These are phyloP conservation scores for Myotis pilosus DNA, from an alignment of 2,797 vertebrate genomes.

Conservation along the genomic window DNA sequence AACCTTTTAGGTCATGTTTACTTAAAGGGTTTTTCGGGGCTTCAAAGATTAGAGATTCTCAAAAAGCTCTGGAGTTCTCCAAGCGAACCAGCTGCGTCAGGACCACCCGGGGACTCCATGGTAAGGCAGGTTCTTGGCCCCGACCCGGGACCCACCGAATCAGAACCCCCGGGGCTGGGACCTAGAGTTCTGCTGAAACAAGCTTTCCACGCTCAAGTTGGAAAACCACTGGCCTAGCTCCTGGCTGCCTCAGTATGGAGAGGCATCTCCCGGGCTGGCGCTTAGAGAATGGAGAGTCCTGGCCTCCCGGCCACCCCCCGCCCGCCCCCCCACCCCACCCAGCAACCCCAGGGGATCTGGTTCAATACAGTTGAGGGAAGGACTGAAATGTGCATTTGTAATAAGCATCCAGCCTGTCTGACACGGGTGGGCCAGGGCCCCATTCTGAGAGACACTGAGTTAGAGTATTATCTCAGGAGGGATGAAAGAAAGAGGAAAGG, in stretches of 20 bases:
- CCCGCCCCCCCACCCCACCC: neutral
- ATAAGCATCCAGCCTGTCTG: neutral
- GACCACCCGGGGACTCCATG: neutral
- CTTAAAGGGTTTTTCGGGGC: neutral
- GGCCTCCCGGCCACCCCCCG: neutral
- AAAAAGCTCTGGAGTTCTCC: neutral
- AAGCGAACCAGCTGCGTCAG: neutral
- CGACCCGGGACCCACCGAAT: neutral
- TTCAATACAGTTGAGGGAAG: neutral
- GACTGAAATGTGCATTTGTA: neutral
- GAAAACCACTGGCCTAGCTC: neutral
- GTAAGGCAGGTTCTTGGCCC: neutral
- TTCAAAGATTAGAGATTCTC: neutral
- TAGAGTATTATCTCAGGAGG: neutral
- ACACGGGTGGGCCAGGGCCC: neutral
- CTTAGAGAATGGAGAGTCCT: neutral
- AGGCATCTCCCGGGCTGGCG: neutral
- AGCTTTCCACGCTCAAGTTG: neutral
- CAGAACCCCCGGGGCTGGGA: neutral
- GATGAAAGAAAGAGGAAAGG: neutral
- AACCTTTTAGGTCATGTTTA: neutral
- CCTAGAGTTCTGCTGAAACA: neutral
- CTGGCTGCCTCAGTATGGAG: neutral
- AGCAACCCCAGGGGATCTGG: neutral
- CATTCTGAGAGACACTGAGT: constrained; percentile 11